These are phyloP conservation scores for Macrochelys suwanniensis DNA, from an alignment of 2,797 vertebrate species.

Conservation along the genomic window DNA sequence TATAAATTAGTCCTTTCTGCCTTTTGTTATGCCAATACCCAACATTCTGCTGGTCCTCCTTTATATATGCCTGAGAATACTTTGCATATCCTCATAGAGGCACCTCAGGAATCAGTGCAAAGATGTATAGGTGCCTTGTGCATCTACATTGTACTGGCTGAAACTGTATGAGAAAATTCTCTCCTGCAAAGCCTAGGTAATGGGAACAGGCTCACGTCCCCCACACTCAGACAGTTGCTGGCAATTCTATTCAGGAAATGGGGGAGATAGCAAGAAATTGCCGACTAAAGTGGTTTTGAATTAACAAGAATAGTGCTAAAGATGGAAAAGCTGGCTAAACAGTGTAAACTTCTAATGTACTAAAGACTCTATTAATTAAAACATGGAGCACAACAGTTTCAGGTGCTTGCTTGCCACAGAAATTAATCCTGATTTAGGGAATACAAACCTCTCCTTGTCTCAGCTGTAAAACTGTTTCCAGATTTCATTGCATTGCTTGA, in stretches of 20 bases:
- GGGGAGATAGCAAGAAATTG: neutral
- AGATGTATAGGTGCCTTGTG: neutral
- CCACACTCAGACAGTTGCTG: neutral
- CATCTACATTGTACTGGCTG: neutral
- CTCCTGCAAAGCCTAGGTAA: neutral
- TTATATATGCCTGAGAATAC: neutral
- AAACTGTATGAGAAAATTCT: neutral
- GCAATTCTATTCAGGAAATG: neutral
- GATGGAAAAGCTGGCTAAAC: constrained; percentile 37
- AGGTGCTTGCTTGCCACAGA: neutral
- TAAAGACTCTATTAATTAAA: neutral
- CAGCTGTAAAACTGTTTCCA: neutral
- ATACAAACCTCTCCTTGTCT: neutral
- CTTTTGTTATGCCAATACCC: neutral
- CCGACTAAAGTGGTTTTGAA: constrained; percentile 14
- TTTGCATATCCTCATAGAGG: rapidly evolving
- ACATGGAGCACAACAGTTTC: neutral
- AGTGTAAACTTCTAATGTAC: neutral
- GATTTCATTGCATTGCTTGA: neutral
- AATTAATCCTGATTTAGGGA: neutral
- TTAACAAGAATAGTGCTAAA: neutral
- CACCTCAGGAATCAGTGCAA: rapidly evolving
- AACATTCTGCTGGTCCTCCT: neutral
- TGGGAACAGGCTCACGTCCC: neutral
- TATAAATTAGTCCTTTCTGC: neutral